These are phyloP conservation scores for Numida meleagris DNA, from an alignment of 2,113 vertebrate species.

Conservation along the genomic window DNA sequence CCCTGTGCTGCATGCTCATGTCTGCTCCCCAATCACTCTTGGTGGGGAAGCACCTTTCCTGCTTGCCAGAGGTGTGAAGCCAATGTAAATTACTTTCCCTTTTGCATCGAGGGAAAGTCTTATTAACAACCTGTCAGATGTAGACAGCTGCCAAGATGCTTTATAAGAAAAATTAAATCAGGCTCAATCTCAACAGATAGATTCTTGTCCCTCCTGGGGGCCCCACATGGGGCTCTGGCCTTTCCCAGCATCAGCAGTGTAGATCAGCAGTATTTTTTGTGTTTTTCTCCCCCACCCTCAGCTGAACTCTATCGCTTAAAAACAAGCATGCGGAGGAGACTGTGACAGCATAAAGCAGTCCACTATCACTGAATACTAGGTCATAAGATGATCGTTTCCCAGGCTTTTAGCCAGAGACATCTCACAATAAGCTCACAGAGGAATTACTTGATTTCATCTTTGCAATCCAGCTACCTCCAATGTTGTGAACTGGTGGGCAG, in stretches of 20 bases:
- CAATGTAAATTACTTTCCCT: constrained; percentile 69
- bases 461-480: not conserved
- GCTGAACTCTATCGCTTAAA: constrained; percentile 21
- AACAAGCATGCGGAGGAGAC: not conserved
- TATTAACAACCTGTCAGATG: constrained; percentile 67
- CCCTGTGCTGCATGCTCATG: not conserved
- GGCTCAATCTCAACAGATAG: constrained; percentile 5
- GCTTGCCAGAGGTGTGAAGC: constrained; percentile 64
- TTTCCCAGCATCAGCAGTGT: constrained; percentile 13
- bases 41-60: constrained; percentile 13
- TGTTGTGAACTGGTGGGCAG: not conserved
- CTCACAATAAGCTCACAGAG: not conserved
- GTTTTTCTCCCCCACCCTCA: not conserved
- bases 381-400: constrained; percentile 37
- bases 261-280: not conserved
- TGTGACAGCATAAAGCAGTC: not conserved
- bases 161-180: constrained; percentile 55
- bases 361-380: not conserved
- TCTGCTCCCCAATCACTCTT: not conserved
- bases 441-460: constrained; percentile 15
- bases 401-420: constrained; percentile 27
- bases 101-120: constrained; percentile 47
- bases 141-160: constrained; percentile 53
- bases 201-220: constrained; percentile 8
- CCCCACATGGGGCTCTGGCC: constrained; percentile 3